Evolutionary conservation across 2,113 vertebrate species (phyloP).

Genomic region (Catharus fuscescens): DNA sequence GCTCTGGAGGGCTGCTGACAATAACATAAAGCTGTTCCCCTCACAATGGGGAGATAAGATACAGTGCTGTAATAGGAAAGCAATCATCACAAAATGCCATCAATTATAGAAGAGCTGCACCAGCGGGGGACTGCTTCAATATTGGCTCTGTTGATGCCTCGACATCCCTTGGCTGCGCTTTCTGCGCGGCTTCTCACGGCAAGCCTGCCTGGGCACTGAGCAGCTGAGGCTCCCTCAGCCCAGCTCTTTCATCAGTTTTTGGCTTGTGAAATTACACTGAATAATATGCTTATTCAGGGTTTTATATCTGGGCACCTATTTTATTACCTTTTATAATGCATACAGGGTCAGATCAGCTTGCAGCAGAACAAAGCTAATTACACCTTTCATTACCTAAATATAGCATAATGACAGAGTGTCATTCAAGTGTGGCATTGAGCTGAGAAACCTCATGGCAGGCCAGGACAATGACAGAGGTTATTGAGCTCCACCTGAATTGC

Average conservation of each 20-base stretch:
- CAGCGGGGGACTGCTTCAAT: constrained; percentile 50
- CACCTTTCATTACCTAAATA: constrained; percentile 80
- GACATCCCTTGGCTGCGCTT: not conserved
- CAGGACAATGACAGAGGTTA: constrained; percentile 69
- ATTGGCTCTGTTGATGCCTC: constrained; percentile 48
- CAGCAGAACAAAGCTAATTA: constrained; percentile 84
- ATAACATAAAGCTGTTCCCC: constrained; percentile 63
- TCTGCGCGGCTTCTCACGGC: constrained; percentile 23
- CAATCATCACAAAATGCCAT: constrained; percentile 75
- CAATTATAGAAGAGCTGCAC: constrained; percentile 69
- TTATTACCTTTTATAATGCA: constrained; percentile 79
- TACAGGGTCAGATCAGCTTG: constrained; percentile 70
- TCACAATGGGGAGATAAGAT: constrained; percentile 63
- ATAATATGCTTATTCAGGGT: constrained; percentile 73
- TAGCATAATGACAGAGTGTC: constrained; percentile 82
- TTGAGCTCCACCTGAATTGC: constrained; percentile 60
- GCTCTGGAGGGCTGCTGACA: constrained; percentile 59
- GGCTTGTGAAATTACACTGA: constrained; percentile 59
- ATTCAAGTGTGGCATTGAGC: constrained; percentile 76
- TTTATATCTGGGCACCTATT: constrained; percentile 77
- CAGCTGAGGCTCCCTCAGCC: constrained; percentile 43
- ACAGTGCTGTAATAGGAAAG: constrained; percentile 69
- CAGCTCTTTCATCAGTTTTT: constrained; percentile 59
- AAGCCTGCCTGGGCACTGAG: constrained; percentile 43
- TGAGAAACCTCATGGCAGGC: constrained; percentile 76